phyloP scores from a whole-genome alignment of 2,797 vertebrate species.

The Meda fulgida region DNA sequence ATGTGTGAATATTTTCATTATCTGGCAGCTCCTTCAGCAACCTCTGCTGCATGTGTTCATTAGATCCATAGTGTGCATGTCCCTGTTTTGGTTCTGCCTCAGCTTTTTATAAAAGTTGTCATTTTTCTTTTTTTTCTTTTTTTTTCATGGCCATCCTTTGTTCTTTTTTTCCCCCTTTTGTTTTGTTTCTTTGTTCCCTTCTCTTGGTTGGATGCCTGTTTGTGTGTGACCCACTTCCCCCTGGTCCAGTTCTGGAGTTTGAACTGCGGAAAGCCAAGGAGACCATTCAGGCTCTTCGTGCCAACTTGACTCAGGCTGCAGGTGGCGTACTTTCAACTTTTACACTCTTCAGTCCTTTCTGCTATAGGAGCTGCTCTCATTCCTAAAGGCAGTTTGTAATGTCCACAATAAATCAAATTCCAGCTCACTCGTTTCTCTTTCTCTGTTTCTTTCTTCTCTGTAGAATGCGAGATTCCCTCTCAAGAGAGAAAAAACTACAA shows the following conservation, averaged over 20 bases:
- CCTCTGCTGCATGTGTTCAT: slow-evolving; percentile 98
- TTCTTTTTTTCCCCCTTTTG: slow-evolving; percentile 78
- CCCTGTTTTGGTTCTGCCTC: slow-evolving; percentile 75
- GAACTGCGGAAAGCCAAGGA: slow-evolving; percentile 99
- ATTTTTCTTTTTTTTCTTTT: slow-evolving; percentile 81
- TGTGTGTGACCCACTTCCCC: slow-evolving; percentile 83
- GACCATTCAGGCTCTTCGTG: slow-evolving; percentile 99
- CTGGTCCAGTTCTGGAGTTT: slow-evolving; percentile 99
- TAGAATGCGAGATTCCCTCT: slow-evolving; percentile 94
- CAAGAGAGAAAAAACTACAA: slow-evolving; percentile 99
- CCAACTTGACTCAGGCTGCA: slow-evolving; percentile 99
- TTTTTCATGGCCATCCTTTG: slow-evolving; percentile 94
- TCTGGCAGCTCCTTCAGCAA: slow-evolving; percentile 87
- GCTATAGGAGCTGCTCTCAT: slow-evolving; percentile 67
- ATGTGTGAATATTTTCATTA: slow-evolving; percentile 65
- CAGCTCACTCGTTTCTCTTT: slow-evolving; percentile 62
- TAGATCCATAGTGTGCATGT: slow-evolving; percentile 93
- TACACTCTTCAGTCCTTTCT: slow-evolving; percentile 76
- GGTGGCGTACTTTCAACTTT: slow-evolving; percentile 98
- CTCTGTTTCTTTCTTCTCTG: slow-evolving; percentile 30
- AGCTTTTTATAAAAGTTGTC: slow-evolving; percentile 77
- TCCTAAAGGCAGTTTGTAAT: slow-evolving; percentile 33
- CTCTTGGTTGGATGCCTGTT: slow-evolving; percentile 97
- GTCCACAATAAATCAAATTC: not conserved
- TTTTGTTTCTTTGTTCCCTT: slow-evolving; percentile 85